phyloP scores from a whole-genome alignment of 92 coral and sea anemone genomes.

The Umimayanthus kanabou region DNA sequence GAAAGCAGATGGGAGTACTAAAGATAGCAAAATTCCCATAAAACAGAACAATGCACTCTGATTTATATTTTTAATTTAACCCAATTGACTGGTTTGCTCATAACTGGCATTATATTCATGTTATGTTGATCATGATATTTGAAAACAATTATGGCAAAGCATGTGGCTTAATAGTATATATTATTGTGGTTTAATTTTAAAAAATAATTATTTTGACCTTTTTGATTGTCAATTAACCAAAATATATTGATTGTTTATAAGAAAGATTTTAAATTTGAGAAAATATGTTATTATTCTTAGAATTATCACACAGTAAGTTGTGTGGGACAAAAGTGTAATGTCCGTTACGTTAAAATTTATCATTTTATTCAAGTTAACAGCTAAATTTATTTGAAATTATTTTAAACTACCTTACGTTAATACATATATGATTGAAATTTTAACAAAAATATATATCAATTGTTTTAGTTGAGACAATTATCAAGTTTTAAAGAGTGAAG shows the following conservation, averaged over 20 bases:
- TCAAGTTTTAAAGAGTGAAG: slow-evolving; percentile 26
- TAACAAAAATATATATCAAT: slow-evolving; percentile 20
- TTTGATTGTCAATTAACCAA: slow-evolving; percentile 35
- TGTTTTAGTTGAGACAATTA: slow-evolving; percentile 25
- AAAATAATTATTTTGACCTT: slow-evolving; percentile 2
- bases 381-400: slow-evolving; percentile 26
- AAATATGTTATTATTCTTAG: slow-evolving; percentile 24
- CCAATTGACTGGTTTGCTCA: slow-evolving; percentile 34
- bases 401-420: slow-evolving; percentile 20
- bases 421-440: slow-evolving; percentile 9
- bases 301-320: slow-evolving; percentile 33
- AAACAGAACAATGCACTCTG: slow-evolving; percentile 35
- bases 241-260: slow-evolving; percentile 24
- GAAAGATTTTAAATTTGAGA: slow-evolving; percentile 30
- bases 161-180: slow-evolving; percentile 34
- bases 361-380: slow-evolving; percentile 34
- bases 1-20: slow-evolving; percentile 44
- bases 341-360: slow-evolving; percentile 33
- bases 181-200: slow-evolving; percentile 26
- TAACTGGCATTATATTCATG: slow-evolving; percentile 29
- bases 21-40: slow-evolving; percentile 28
- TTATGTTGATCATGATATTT: slow-evolving; percentile 36
- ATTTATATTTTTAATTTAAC: slow-evolving; percentile 18
- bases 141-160: slow-evolving; percentile 40
- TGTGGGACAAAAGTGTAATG: slow-evolving; percentile 39